Conservation (phyloP, 2,797 vertebrate genomes). For the Fratercula arctica region DNA sequence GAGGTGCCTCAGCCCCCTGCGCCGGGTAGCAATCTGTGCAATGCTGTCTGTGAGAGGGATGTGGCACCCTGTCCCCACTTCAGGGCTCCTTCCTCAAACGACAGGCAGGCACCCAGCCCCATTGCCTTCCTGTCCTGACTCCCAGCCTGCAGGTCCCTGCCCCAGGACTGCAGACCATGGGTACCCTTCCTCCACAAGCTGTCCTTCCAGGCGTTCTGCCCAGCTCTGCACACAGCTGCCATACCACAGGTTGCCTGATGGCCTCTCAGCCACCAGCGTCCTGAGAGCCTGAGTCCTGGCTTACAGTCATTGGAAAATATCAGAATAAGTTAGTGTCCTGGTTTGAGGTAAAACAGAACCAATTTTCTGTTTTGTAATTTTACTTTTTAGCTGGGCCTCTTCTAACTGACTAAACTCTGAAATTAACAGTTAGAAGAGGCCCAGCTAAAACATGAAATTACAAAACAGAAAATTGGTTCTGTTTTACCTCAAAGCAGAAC, state of each 20-base stretch:
- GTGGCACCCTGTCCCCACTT: too few species aligned
- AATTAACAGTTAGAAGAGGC: too few species aligned
- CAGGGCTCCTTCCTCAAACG: not conserved
- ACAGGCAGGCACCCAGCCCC: not conserved
- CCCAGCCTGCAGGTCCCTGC: not conserved
- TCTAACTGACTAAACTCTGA: too few species aligned
- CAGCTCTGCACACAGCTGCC: not conserved
- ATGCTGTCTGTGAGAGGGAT: not conserved
- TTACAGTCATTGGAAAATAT: not conserved
- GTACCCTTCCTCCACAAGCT: accelerated
- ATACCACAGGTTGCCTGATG: accelerated
- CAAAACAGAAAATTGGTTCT: too few species aligned
- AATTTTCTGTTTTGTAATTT: too few species aligned
- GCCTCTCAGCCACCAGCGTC: not conserved
- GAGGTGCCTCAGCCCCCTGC: not conserved
- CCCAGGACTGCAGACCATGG: not conserved
- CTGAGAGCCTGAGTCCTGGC: not conserved
- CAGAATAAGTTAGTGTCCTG: not conserved
- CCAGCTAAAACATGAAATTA: too few species aligned
- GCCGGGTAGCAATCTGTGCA: accelerated
- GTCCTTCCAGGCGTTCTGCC: not conserved
- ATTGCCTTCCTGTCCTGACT: not conserved
- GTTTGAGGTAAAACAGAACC: too few species aligned
- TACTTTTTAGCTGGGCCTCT: too few species aligned
- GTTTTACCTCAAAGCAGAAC: too few species aligned